Conservation (phyloP, 1,140 invertebrate species). For the Homalodisca vitripennis region DNA sequence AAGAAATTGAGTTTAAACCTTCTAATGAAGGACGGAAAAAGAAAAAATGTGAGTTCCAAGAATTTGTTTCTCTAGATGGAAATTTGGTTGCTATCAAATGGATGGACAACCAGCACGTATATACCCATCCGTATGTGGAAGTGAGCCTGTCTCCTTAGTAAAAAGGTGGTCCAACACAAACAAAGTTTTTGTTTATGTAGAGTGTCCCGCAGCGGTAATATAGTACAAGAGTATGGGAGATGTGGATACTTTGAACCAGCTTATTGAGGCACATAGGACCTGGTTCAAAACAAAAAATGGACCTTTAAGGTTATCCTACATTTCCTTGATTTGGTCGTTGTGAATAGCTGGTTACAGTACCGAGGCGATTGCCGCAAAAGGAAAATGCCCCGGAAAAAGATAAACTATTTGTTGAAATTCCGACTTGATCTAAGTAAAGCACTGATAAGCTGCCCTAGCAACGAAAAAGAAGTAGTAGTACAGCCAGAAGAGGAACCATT, state of each 20-base stretch:
- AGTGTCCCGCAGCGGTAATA: conserved; percentile 40
- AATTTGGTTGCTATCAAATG: conserved; percentile 29
- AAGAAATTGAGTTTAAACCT: conserved; percentile 4
- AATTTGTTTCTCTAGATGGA: neutral
- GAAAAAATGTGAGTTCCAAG: neutral
- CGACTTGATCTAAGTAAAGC: conserved; percentile 1
- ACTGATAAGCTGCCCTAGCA: neutral
- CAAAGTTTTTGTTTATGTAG: conserved; percentile 40
- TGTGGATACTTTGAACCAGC: conserved; percentile 43
- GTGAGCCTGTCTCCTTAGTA: conserved; percentile 28
- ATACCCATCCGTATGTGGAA: conserved; percentile 22
- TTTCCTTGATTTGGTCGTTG: conserved; percentile 41
- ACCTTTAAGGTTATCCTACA: conserved; percentile 43
- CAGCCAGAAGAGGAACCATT: neutral
- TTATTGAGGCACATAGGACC: conserved; percentile 41
- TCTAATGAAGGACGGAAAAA: neutral
- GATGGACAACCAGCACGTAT: conserved; percentile 29
- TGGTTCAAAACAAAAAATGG: conserved; percentile 43
- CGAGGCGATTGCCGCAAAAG: neutral
- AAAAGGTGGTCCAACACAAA: conserved; percentile 43
- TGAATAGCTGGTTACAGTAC: conserved; percentile 43
- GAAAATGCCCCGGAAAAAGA: conserved; percentile 13
- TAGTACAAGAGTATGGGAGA: conserved; percentile 45
- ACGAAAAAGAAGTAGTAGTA: neutral
- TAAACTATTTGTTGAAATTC: neutral